These are phyloP conservation scores for Globodera rostochiensis DNA, from an alignment of 1,140 invertebrate genomes.

Conservation along the genomic window DNA sequence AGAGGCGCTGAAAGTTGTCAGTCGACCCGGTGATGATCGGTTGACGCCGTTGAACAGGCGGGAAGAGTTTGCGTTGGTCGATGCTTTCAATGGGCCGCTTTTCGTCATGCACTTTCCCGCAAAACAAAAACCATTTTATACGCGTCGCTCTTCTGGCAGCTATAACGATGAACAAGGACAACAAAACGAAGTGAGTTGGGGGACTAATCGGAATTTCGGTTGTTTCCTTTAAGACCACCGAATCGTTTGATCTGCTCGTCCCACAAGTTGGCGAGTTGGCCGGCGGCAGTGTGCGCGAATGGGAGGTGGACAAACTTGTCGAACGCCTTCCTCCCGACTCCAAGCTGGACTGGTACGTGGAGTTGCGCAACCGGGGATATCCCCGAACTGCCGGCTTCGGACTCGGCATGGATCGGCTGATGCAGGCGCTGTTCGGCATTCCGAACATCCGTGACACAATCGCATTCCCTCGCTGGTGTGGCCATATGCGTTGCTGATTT, in stretches of 20 bases:
- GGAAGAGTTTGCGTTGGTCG: constrained; percentile 73
- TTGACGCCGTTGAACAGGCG: constrained; percentile 77
- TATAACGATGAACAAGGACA: background rate
- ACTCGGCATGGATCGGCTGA: constrained; percentile 86
- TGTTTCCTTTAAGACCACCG: constrained; percentile 36
- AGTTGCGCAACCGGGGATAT: constrained; percentile 83
- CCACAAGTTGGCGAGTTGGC: constrained; percentile 86
- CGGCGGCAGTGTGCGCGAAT: constrained; percentile 89
- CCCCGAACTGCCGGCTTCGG: constrained; percentile 89
- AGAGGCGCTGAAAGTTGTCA: constrained; percentile 41
- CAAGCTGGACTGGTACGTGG: constrained; percentile 75
- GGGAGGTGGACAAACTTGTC: constrained; percentile 72
- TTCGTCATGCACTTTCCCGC: constrained; percentile 88
- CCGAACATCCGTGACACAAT: constrained; percentile 88
- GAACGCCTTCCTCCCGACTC: constrained; percentile 6
- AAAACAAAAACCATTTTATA: constrained; percentile 88
- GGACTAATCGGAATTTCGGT: background rate
- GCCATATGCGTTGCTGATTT: constrained; percentile 69
- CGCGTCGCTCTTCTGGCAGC: constrained; percentile 73
- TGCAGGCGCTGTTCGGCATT: constrained; percentile 80
- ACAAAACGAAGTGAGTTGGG: background rate
- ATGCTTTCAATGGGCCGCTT: constrained; percentile 77
- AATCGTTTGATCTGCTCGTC: constrained; percentile 82
- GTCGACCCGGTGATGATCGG: constrained; percentile 9
- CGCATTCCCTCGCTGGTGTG: constrained; percentile 89